A percentile compares a stretch with the other conserved stretches of the same genome.
phyloP scores from a whole-genome alignment of 2,113 vertebrate species.

The Nibea coibor region DNA sequence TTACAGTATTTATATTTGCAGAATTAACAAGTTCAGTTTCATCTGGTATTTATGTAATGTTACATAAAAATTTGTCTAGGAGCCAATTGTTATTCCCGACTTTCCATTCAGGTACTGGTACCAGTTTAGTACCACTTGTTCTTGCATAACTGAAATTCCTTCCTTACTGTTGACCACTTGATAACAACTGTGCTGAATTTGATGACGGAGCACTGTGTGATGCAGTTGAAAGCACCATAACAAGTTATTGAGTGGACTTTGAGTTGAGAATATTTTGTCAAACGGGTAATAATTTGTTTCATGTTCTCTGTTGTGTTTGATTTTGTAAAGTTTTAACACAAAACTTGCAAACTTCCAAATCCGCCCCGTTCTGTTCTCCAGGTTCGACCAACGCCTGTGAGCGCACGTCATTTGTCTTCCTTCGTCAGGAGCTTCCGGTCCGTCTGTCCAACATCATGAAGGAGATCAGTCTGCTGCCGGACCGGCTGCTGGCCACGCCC shows the following conservation, averaged over 20 bases:
- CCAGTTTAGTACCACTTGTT: not conserved
- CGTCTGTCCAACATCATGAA: conserved; percentile 94
- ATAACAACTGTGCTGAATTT: not conserved
- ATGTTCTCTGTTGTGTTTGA: too few relatives aligned
- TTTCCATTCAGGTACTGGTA: too few relatives aligned
- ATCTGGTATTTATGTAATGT: too few relatives aligned
- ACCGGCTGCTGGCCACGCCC: conserved; percentile 86
- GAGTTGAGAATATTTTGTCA: not conserved
- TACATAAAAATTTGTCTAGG: too few relatives aligned
- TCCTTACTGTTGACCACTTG: not conserved
- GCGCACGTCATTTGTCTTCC: conserved; percentile 91
- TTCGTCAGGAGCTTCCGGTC: conserved; percentile 92
- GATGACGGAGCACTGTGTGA: not conserved
- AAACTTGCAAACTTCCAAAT: not conserved
- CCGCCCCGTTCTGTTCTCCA: conserved; percentile 33
- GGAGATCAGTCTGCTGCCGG: conserved; percentile 90
- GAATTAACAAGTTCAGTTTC: too few relatives aligned
- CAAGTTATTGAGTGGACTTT: not conserved
- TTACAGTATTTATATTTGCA: too few relatives aligned
- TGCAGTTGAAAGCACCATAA: not conserved
- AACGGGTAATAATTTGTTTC: not conserved
- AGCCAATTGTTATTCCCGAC: too few relatives aligned
- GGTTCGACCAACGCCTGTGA: conserved; percentile 92
- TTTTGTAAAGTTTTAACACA: not conserved
- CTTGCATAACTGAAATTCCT: not conserved